These are phyloP conservation scores for Thymelicus sylvestris DNA, from an alignment of 2,888 invertebrate species.

Conservation along the genomic window DNA sequence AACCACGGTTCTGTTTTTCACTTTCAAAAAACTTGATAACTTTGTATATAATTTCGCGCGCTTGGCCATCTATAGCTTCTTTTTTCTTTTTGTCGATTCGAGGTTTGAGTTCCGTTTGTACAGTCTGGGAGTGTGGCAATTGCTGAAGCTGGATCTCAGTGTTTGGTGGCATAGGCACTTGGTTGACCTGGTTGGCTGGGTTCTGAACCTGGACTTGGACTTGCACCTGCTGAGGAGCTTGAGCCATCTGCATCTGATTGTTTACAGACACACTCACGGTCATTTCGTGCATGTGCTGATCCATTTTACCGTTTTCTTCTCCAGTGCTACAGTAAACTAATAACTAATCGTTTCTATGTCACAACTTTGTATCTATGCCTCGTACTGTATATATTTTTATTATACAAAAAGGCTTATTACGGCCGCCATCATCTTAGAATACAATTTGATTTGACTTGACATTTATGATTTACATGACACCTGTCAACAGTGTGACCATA, in stretches of 20 bases:
- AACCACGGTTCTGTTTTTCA: slow-evolving; percentile 78
- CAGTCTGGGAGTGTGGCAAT: slow-evolving; percentile 40
- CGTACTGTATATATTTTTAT: background rate
- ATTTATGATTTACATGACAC: background rate
- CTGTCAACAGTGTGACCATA: too few species aligned
- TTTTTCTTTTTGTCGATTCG: slow-evolving; percentile 73
- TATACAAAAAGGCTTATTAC: background rate
- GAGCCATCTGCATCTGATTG: slow-evolving; percentile 39
- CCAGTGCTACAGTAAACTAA: background rate
- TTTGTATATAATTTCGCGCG: slow-evolving; percentile 75
- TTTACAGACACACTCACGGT: slow-evolving; percentile 37
- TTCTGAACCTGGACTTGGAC: slow-evolving; percentile 24
- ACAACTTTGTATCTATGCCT: background rate
- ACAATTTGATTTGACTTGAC: background rate
- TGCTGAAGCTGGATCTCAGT: slow-evolving; percentile 40
- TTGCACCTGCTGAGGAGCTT: slow-evolving; percentile 19
- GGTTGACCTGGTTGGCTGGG: background rate
- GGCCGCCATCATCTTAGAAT: slow-evolving; percentile 13
- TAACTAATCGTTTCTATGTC: background rate
- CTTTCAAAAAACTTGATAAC: slow-evolving; percentile 80
- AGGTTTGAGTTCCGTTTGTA: slow-evolving; percentile 50
- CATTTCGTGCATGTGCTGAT: slow-evolving; percentile 45
- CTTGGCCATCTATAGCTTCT: slow-evolving; percentile 77
- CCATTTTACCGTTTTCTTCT: slow-evolving; percentile 40
- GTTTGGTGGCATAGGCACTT: slow-evolving; percentile 30